Conservation (phyloP, 2,888 invertebrate genomes). For the Proisotoma minuta region DNA sequence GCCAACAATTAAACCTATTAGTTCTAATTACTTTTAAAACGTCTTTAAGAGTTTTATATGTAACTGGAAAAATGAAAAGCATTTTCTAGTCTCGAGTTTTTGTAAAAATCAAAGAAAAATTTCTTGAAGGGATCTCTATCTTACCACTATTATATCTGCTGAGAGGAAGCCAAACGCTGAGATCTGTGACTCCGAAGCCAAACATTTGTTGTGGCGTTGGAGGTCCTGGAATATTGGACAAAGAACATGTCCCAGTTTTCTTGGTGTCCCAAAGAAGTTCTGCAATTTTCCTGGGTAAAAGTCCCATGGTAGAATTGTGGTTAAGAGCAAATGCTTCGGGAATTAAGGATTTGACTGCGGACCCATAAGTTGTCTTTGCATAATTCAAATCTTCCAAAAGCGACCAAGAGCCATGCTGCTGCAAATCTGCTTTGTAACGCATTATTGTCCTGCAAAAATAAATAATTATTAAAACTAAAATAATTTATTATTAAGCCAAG, state of each 20-base stretch:
- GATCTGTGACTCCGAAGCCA: background rate
- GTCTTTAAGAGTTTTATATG: too few relatives aligned
- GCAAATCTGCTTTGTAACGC: constrained; percentile 4
- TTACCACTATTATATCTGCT: constrained; percentile 7
- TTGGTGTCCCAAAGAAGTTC: background rate
- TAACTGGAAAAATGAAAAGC: background rate
- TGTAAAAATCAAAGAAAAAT: background rate
- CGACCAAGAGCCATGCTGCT: background rate
- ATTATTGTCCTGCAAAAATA: constrained; percentile 1
- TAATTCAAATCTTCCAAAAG: background rate
- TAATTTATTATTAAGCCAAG: background rate
- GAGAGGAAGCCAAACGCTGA: constrained; percentile 2
- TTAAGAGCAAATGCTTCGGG: background rate
- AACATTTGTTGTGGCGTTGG: background rate
- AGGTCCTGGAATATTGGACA: constrained; percentile 11
- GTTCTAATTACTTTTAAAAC: too few relatives aligned
- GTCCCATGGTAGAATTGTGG: background rate
- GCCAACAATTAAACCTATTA: too few relatives aligned
- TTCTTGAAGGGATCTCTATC: background rate
- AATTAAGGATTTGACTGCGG: background rate
- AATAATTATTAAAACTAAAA: background rate
- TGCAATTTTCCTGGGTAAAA: background rate
- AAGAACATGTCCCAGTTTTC: background rate
- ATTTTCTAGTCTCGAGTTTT: background rate
- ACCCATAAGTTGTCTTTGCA: background rate